These are phyloP conservation scores for Orthosia gothica DNA, from an alignment of 2,888 invertebrate genomes.

Conservation along the genomic window DNA sequence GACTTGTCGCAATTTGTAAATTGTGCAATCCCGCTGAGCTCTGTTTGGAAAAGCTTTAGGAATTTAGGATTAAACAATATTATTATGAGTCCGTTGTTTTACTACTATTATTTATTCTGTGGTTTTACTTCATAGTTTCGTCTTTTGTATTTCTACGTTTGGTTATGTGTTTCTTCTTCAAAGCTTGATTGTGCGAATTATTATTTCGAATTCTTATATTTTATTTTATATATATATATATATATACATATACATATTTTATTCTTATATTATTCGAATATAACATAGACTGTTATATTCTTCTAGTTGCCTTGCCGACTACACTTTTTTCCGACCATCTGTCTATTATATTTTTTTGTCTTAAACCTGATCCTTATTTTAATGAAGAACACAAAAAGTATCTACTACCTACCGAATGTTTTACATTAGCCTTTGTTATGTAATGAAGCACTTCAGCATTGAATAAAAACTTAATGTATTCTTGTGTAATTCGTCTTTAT, in stretches of 20 bases:
- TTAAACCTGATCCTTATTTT: slow-evolving; percentile 33
- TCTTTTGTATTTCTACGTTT: background rate
- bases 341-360: slow-evolving; percentile 42
- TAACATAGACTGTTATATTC: slow-evolving; percentile 5
- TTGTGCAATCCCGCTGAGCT: slow-evolving; percentile 28
- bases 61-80: slow-evolving; percentile 13
- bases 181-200: slow-evolving; percentile 6
- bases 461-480: slow-evolving; percentile 36
- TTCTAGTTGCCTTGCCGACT: background rate
- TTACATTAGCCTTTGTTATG: slow-evolving; percentile 14
- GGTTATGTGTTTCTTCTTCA: background rate
- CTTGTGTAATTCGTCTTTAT: slow-evolving; percentile 7
- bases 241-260: no score
- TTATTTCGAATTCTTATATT: no score
- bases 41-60: slow-evolving; percentile 27
- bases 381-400: slow-evolving; percentile 41
- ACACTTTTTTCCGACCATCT: slow-evolving; percentile 11
- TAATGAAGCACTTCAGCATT: slow-evolving; percentile 37
- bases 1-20: slow-evolving; percentile 43
- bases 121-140: slow-evolving; percentile 2
- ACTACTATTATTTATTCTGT: no score
- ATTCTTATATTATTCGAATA: no score
- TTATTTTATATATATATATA: no score
- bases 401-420: slow-evolving; percentile 9
- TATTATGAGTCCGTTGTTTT: background rate